These are phyloP conservation scores for Aphaenogaster rudis DNA, from an alignment of 1,140 invertebrate species.

Conservation along the genomic window DNA sequence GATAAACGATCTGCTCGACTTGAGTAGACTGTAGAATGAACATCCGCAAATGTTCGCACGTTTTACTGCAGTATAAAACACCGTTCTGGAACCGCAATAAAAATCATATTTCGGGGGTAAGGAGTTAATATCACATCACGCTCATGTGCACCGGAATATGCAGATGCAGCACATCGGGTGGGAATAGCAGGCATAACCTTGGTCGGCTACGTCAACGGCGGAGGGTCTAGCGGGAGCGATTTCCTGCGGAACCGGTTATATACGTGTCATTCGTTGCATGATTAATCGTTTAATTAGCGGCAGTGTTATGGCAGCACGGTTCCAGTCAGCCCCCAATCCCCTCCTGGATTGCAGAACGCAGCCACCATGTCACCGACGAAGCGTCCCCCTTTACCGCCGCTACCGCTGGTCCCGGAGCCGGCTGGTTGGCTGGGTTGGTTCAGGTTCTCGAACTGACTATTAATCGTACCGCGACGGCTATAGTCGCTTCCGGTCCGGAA, in stretches of 20 bases:
- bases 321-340: slow-evolving; percentile 73
- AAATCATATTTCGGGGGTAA: slow-evolving; percentile 46
- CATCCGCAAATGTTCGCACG: slow-evolving; percentile 6
- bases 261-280: slow-evolving; percentile 85
- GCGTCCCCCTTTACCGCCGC: slow-evolving; percentile 55
- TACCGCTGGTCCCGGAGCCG: slow-evolving; percentile 5
- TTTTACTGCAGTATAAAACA: not conserved
- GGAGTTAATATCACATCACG: slow-evolving; percentile 48
- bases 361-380: slow-evolving; percentile 77
- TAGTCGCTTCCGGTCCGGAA: slow-evolving; percentile 72
- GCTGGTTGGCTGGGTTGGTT: slow-evolving; percentile 63
- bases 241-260: slow-evolving; percentile 80
- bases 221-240: slow-evolving; percentile 74
- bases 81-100: slow-evolving; percentile 10
- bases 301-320: slow-evolving; percentile 84
- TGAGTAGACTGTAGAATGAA: slow-evolving; percentile 7
- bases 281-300: slow-evolving; percentile 87
- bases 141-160: slow-evolving; percentile 73
- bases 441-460: slow-evolving; percentile 78
- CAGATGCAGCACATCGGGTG: slow-evolving; percentile 79
- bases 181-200: slow-evolving; percentile 74
- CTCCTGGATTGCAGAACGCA: slow-evolving; percentile 68
- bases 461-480: slow-evolving; percentile 69
- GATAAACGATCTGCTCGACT: slow-evolving; percentile 10
- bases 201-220: slow-evolving; percentile 51